A percentile compares a stretch with the other conserved stretches of the same genome.
phyloP scores from a whole-genome alignment of 1,140 invertebrate genomes.

The Drosophila repleta region DNA sequence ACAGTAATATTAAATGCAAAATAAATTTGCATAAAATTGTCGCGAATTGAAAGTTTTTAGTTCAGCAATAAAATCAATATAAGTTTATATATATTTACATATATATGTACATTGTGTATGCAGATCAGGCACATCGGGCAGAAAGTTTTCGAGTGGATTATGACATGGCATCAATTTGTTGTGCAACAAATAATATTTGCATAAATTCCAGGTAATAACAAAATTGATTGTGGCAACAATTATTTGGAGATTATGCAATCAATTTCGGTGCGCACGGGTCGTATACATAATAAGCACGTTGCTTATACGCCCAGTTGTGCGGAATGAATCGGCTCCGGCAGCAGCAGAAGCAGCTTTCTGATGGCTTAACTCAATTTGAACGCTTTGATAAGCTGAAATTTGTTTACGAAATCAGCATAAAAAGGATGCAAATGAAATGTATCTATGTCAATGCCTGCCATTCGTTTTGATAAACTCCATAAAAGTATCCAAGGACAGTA shows the following conservation, averaged over 20 bases:
- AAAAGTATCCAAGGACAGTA: slow-evolving; percentile 64
- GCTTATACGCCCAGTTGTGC: slow-evolving; percentile 53
- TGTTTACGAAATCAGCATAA: slow-evolving; percentile 59
- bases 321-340: slow-evolving; percentile 15
- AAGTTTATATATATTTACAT: neutral
- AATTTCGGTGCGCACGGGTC: slow-evolving; percentile 40
- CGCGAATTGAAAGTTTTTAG: slow-evolving; percentile 11
- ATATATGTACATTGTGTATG: neutral
- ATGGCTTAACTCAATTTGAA: slow-evolving; percentile 65
- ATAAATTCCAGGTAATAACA: slow-evolving; percentile 25
- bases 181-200: slow-evolving; percentile 13
- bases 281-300: slow-evolving; percentile 56
- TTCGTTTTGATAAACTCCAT: slow-evolving; percentile 73
- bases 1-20: slow-evolving; percentile 2
- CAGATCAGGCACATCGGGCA: neutral
- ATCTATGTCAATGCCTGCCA: slow-evolving; percentile 74
- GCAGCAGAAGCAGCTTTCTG: slow-evolving; percentile 22
- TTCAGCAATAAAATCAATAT: slow-evolving; percentile 12
- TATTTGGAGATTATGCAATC: slow-evolving; percentile 36
- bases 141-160: slow-evolving; percentile 15
- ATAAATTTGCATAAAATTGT: slow-evolving; percentile 14
- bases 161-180: slow-evolving; percentile 24
- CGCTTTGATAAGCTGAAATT: slow-evolving; percentile 58
- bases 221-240: slow-evolving; percentile 39
- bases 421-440: slow-evolving; percentile 77